Evolutionary conservation across 2,113 vertebrate species (phyloP).

Genomic region (Phalacrocorax carbo): DNA sequence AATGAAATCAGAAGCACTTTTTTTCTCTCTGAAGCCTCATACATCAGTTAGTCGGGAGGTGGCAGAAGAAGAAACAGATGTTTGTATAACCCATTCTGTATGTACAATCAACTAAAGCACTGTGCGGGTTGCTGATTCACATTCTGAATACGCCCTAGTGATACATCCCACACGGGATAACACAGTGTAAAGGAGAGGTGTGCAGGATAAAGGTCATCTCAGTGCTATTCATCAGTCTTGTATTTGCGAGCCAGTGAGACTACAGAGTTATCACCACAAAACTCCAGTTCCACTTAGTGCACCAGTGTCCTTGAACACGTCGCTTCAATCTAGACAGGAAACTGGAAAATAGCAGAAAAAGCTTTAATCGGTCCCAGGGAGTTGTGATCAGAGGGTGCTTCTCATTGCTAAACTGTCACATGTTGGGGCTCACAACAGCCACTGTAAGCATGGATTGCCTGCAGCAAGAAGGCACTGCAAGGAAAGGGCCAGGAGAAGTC

Average conservation of each 20-base stretch:
- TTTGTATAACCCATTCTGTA: not conserved
- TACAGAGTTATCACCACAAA: not conserved
- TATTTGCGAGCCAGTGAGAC: not conserved
- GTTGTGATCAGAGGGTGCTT: not conserved
- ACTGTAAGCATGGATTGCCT: not conserved
- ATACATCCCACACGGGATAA: not conserved
- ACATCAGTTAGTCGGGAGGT: not conserved
- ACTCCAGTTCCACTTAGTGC: not conserved
- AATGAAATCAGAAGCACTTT: not conserved
- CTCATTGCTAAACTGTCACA: not conserved
- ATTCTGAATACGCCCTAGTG: not conserved
- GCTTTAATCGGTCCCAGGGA: not conserved
- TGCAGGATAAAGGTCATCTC: not conserved
- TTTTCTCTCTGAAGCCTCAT: not conserved
- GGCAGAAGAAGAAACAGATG: not conserved
- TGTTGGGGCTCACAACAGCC: not conserved
- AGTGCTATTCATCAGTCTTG: not conserved
- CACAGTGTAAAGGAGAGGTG: not conserved
- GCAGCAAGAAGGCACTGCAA: not conserved
- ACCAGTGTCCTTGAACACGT: not conserved
- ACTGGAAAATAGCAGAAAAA: not conserved
- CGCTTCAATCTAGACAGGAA: not conserved
- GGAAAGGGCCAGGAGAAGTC: not conserved
- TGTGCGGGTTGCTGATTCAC: not conserved
- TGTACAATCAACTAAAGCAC: not conserved